These are phyloP conservation scores for Gallinago paraguaiae DNA, from an alignment of 2,113 vertebrate species.

Conservation along the genomic window DNA sequence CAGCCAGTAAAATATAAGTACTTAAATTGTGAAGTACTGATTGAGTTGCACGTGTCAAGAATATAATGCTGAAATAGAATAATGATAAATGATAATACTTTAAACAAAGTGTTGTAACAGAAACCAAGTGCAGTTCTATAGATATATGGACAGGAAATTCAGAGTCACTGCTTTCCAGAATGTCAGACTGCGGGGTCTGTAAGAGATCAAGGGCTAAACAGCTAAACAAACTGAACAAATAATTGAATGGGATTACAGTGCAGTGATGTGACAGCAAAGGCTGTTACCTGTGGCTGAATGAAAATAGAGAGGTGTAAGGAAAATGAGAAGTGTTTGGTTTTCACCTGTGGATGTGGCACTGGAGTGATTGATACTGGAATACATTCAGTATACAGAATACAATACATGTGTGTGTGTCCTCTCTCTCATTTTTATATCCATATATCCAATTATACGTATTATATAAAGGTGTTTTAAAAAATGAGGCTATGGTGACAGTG, in stretches of 20 bases:
- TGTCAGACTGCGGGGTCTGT: not conserved
- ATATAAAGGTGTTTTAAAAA: not conserved
- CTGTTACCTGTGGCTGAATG: not conserved
- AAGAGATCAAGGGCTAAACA: not conserved
- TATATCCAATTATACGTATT: not conserved
- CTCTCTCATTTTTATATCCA: not conserved
- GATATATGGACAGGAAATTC: not conserved
- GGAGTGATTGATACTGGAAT: not conserved
- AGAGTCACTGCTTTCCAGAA: not conserved
- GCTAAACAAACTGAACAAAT: not conserved
- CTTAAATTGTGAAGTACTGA: not conserved
- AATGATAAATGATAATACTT: not conserved
- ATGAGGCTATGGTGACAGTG: accelerated
- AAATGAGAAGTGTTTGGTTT: not conserved
- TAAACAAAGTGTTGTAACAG: not conserved
- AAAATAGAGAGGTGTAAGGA: not conserved
- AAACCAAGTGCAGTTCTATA: not conserved
- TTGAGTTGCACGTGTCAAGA: not conserved
- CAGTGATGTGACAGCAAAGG: not conserved
- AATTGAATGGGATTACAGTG: not conserved
- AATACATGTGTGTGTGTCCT: accelerated
- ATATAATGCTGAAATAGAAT: not conserved
- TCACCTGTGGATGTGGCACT: not conserved
- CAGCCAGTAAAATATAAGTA: not conserved
- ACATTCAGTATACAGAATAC: too few relatives aligned